A percentile compares a stretch with the other conserved stretches of the same genome.
These are phyloP conservation scores for Thamnophis sirtalis DNA, from an alignment of 2,113 vertebrate genomes.

Conservation along the genomic window DNA sequence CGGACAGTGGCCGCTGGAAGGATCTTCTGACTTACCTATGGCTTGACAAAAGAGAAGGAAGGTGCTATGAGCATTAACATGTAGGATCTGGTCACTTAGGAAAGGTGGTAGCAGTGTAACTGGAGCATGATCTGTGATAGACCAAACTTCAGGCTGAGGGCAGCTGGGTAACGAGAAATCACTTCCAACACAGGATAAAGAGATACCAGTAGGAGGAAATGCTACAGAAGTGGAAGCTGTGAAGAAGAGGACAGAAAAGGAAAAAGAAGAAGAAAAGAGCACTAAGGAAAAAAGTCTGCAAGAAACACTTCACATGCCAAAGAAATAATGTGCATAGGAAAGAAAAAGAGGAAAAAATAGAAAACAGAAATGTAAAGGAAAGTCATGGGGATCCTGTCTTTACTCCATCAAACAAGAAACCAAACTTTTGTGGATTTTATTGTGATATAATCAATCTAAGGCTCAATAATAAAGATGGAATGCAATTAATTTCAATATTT, in stretches of 20 bases:
- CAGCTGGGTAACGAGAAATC: slow-evolving; percentile 73
- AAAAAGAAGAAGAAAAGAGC: slow-evolving; percentile 52
- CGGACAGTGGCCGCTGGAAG: not conserved
- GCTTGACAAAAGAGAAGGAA: slow-evolving; percentile 95
- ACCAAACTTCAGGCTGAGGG: slow-evolving; percentile 72
- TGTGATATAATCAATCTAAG: slow-evolving; percentile 4
- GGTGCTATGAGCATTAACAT: slow-evolving; percentile 76
- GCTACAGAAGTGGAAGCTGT: slow-evolving; percentile 79
- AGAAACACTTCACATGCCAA: slow-evolving; percentile 50
- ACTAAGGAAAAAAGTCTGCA: slow-evolving; percentile 70
- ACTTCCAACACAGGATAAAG: slow-evolving; percentile 78
- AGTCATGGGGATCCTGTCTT: not conserved
- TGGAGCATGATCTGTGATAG: slow-evolving; percentile 62
- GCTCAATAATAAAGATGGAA: slow-evolving; percentile 47
- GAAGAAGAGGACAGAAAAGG: slow-evolving; percentile 74
- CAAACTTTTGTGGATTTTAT: not conserved
- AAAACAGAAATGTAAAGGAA: slow-evolving; percentile 10
- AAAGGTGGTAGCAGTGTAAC: slow-evolving; percentile 87
- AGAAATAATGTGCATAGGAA: slow-evolving; percentile 33
- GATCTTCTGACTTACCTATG: slow-evolving; percentile 80
- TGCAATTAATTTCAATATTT: slow-evolving; percentile 69
- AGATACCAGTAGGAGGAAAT: slow-evolving; percentile 79
- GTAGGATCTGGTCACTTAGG: slow-evolving; percentile 89
- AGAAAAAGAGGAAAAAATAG: slow-evolving; percentile 12
- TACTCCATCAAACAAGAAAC: not conserved